Percentiles rank a stretch among this genome's conserved stretches.
These are phyloP conservation scores for Rhegmatorhina hoffmannsi DNA, from an alignment of 2,113 vertebrate genomes.

Conservation along the genomic window DNA sequence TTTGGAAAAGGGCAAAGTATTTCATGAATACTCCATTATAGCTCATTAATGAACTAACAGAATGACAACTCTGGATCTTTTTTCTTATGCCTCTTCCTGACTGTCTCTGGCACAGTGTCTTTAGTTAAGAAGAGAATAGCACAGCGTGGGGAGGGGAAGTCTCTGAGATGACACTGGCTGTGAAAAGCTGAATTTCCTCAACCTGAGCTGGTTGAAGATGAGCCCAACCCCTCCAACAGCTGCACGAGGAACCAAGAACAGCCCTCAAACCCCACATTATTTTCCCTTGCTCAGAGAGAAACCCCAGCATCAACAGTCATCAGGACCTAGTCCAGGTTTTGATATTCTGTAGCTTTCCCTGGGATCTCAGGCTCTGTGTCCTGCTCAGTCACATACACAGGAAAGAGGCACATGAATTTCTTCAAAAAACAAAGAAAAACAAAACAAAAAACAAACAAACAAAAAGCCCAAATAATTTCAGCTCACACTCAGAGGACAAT, in stretches of 20 bases:
- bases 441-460: background rate
- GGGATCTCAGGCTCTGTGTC: background rate
- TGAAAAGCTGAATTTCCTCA: background rate
- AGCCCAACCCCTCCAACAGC: background rate
- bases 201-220: background rate
- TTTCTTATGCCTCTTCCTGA: background rate
- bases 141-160: background rate
- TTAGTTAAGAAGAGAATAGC: background rate
- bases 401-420: fast-evolving
- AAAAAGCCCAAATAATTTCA: fast-evolving
- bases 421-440: background rate
- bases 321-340: background rate
- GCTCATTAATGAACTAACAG: background rate
- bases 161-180: background rate
- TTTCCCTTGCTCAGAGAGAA: background rate
- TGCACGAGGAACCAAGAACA: background rate
- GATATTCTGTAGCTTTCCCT: background rate
- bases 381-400: fast-evolving
- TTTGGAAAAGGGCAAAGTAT: background rate
- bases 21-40: background rate
- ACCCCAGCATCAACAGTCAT: background rate
- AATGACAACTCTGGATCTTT: background rate
- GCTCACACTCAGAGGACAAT: background rate
- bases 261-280: background rate
- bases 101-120: fast-evolving